Evolutionary conservation across 2,888 invertebrate species (phyloP), one percentile per base, ranked within the genome.

Genomic region (Cryptocheilus praepositus): DNA sequence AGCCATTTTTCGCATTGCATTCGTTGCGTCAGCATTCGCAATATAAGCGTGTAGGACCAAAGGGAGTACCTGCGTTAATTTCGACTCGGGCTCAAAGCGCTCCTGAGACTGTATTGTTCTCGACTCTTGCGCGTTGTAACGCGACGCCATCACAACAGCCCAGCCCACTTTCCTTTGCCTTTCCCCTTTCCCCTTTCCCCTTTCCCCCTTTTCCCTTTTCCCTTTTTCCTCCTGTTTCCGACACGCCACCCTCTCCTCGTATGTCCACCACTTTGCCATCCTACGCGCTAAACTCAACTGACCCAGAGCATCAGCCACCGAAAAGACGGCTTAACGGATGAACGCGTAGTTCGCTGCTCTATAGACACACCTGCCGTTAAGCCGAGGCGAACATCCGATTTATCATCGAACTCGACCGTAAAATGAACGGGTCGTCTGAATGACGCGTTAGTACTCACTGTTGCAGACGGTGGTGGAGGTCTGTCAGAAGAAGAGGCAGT

Each of bases 401-500:
- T 53, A 7, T 53, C 53, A 15, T 22, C 15, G 15, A 13, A 18
- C 16, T n/a, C 15, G 13, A 56, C 65, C 55, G 56, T 71, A 77
- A 81, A 74, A 71, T 83, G 86, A 86, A 82, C 89, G 88, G 89
- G 87, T 84, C 86, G 87, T 88, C 89, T 90, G 87, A 90, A 89
- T 90, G 89, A 90, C 89, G 88, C 83, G 85, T 79, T 90, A 96
- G 96, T 95, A 96, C 90, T 94, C 95, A 83, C 92, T 96, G 91
- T 94, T 97, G 89, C 97, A 98, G 95, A 95, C 95, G 63, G 96
- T 98, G 83, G 95, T 97, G 78, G 96, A 96, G 85, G 94, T 95
- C 59, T 98, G 98, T 90, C 96, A 98, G 90, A 97, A 97, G 91
- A 95, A 96, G 89, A 91, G 95, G 53, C 94, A 95, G 86, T 98